phyloP scores from a whole-genome alignment of 2,888 invertebrate species.

The Athripsodes cinereus region DNA sequence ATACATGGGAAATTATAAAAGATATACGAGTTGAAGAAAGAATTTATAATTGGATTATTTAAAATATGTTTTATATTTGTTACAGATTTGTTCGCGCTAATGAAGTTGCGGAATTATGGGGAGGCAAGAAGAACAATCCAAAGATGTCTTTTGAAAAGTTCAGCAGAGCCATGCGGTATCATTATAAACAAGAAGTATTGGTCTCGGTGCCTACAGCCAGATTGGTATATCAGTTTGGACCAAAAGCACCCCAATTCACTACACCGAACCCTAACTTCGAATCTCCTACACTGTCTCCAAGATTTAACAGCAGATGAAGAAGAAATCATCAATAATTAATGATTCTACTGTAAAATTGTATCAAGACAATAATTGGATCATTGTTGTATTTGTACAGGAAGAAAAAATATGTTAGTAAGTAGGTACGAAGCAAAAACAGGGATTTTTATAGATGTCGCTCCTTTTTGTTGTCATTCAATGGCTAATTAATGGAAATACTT shows the following conservation, averaged over 20 bases:
- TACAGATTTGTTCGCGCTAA: slow-evolving; percentile 77
- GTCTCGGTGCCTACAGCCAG: slow-evolving; percentile 69
- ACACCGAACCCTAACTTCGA: slow-evolving; percentile 52
- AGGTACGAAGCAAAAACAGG: no score
- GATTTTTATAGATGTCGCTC: no score
- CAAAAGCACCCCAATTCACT: slow-evolving; percentile 71
- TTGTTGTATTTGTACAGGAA: no score
- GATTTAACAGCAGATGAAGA: slow-evolving; percentile 5
- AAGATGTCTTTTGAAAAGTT: slow-evolving; percentile 92
- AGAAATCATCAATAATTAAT: not conserved
- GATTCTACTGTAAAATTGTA: not conserved
- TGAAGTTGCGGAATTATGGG: slow-evolving; percentile 83
- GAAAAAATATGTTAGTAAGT: no score
- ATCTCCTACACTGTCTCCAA: not conserved
- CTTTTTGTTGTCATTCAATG: no score
- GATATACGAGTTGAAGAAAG: no score
- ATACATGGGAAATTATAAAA: no score
- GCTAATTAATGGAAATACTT: no score
- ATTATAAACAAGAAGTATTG: slow-evolving; percentile 71
- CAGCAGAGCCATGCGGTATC: slow-evolving; percentile 84
- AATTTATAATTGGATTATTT: no score
- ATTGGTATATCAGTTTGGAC: slow-evolving; percentile 76
- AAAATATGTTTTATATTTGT: not conserved
- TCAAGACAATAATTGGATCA: no score
- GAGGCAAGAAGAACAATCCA: slow-evolving; percentile 75